Percentiles rank a stretch among this genome's conserved stretches.
These are phyloP conservation scores for Drosophila rufa DNA, from an alignment of 1,140 invertebrate genomes.

Conservation along the genomic window DNA sequence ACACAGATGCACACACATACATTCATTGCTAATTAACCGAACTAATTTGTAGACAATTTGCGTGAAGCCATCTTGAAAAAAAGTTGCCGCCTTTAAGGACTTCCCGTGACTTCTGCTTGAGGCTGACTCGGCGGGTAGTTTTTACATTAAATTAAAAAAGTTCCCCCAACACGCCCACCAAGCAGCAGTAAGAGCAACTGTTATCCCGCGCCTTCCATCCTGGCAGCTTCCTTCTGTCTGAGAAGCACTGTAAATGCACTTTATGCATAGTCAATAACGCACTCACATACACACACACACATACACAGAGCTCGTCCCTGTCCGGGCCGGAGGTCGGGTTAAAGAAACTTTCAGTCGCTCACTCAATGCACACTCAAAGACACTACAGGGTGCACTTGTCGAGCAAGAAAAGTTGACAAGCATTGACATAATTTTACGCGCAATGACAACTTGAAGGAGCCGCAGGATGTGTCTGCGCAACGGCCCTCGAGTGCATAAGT, in stretches of 20 bases:
- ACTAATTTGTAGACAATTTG: slow-evolving; percentile 65
- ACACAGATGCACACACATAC: slow-evolving; percentile 19
- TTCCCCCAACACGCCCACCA: slow-evolving; percentile 18
- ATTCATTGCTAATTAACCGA: slow-evolving; percentile 71
- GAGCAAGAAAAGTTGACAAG: slow-evolving; percentile 76
- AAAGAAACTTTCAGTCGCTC: slow-evolving; percentile 62
- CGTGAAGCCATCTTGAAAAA: slow-evolving; percentile 55
- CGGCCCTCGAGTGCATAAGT: slow-evolving; percentile 50
- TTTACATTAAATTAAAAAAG: slow-evolving; percentile 80
- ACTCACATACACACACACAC: slow-evolving; percentile 36
- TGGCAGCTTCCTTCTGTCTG: slow-evolving; percentile 9
- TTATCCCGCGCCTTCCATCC: slow-evolving; percentile 10
- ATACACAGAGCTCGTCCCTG: not conserved
- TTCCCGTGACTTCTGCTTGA: slow-evolving; percentile 18
- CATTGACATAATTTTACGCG: slow-evolving; percentile 83
- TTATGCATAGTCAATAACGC: slow-evolving; percentile 67
- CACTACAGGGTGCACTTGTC: slow-evolving; percentile 68
- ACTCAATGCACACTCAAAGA: slow-evolving; percentile 75
- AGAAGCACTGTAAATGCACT: slow-evolving; percentile 56
- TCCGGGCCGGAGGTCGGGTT: not conserved
- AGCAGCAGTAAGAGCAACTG: slow-evolving; percentile 34
- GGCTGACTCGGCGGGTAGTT: slow-evolving; percentile 45
- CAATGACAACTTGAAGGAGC: slow-evolving; percentile 74
- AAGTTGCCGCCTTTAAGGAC: slow-evolving; percentile 62
- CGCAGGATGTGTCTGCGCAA: slow-evolving; percentile 61